Evolutionary conservation across 2,888 invertebrate genomes (phyloP), one percentile per base, ranked within the genome.

Genomic region (Phyto melanocephala): DNA sequence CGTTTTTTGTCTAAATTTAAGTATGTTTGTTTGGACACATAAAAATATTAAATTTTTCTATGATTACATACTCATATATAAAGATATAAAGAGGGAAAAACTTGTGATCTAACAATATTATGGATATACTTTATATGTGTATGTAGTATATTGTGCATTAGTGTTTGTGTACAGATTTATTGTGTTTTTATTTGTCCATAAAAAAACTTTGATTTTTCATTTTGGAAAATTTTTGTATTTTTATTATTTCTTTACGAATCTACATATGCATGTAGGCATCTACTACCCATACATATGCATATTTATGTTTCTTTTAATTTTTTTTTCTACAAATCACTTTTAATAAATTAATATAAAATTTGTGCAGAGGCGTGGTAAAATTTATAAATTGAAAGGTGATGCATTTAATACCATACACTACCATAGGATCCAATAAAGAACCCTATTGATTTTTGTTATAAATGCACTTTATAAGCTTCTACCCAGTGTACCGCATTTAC

Each of bases 161-260:
- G 20, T 1, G 20, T 33, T 22, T 0, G 35, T 50, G 8, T 22
- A 1, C 10, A 47, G 22, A 37, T 42, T 37, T 7, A 33, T 52
- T 37, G n/a, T 24, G 35, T 28, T 45, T 56, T 79, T 67, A 40
- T 62, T 62, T 37, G 56, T 58, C 63, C 68, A 74, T 20, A 35
- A n/a, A 17, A 65, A 71, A 71, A 52, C 24, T 70, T 40, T 52
- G 28, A 35, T 50, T 68, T 62, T 70, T 56, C 56, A 20, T 70
- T 80, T 74, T 80, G 68, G 63, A 75, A 80, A 47, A 47, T 22
- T 20, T 65, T 65, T 22, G 2, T n/a, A 20, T 35, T n/a, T 47
- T n/a, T 50, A 17, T 58, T 58, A 15, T 24, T 60, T 70, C 3
- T 42, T 47, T 5, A 28, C 4, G 3, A 28, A 28, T 28, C 3